These are phyloP conservation scores for Lasioglossum pauxillum DNA, from an alignment of 2,888 invertebrate species.

Conservation along the genomic window DNA sequence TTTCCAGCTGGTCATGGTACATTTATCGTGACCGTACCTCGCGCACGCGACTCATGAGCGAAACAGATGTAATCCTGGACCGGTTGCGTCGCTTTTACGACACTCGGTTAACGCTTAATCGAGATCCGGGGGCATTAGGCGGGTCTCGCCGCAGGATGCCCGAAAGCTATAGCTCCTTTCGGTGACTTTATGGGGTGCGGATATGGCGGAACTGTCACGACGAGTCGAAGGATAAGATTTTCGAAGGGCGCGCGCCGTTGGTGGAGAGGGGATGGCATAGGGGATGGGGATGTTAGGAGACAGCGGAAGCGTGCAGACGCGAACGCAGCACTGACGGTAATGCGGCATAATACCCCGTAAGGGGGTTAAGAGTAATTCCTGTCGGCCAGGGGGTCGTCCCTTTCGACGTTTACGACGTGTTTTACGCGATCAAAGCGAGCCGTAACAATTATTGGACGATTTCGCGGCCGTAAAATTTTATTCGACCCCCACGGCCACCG, in stretches of 20 bases:
- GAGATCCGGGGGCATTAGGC: constrained; percentile 31
- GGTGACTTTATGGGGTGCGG: constrained; percentile 41
- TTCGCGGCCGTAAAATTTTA: constrained; percentile 84
- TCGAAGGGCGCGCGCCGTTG: constrained; percentile 4
- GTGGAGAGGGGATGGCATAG: background rate
- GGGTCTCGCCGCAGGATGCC: constrained; percentile 16
- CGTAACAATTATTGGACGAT: constrained; percentile 84
- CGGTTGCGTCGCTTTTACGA: background rate
- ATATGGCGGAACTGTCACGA: constrained; percentile 20
- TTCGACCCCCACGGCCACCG: constrained; percentile 70
- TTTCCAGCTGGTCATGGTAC: background rate
- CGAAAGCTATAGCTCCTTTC: constrained; percentile 27
- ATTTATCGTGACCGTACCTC: background rate
- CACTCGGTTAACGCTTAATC: constrained; percentile 36
- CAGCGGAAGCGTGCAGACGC: constrained; percentile 44
- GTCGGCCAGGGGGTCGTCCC: constrained; percentile 74
- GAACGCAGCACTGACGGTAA: constrained; percentile 72
- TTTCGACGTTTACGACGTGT: constrained; percentile 84
- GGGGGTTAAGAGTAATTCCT: constrained; percentile 77
- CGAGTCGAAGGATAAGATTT: constrained; percentile 44
- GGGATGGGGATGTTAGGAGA: background rate
- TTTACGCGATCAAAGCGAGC: constrained; percentile 84
- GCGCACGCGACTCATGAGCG: background rate
- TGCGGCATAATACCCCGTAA: constrained; percentile 75
- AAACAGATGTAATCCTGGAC: constrained; percentile 7